Conservation (phyloP, 2,113 vertebrate species). For the Trogon melanurus region DNA sequence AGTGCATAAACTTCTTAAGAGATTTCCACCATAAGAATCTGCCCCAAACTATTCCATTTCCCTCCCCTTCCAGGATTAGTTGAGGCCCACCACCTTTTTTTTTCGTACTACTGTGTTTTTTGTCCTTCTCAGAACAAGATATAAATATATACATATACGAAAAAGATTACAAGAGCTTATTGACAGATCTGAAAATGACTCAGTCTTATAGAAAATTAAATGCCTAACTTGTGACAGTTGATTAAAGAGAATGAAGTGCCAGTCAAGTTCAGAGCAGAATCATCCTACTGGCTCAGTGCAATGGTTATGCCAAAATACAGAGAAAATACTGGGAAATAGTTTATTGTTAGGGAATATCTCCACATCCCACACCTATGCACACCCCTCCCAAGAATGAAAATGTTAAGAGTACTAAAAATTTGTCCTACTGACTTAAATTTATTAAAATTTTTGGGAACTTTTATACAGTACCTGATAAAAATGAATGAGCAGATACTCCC, state of each 20-base stretch:
- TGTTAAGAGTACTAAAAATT: not conserved
- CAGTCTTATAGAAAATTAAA: not conserved
- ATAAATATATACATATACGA: not conserved
- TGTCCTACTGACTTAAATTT: not conserved
- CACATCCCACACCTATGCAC: not conserved
- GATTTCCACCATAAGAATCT: not conserved
- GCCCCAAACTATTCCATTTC: not conserved
- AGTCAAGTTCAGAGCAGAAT: not conserved
- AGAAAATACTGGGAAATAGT: not conserved
- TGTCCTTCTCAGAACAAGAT: not conserved
- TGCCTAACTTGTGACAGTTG: not conserved
- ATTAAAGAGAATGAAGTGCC: not conserved
- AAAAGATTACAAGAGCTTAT: not conserved
- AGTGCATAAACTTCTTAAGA: not conserved
- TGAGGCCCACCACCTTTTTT: not conserved
- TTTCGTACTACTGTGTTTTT: not conserved
- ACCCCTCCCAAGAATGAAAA: not conserved
- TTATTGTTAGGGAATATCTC: not conserved
- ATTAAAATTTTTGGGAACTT: not conserved
- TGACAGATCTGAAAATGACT: not conserved
- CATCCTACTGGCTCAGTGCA: not conserved
- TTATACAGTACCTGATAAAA: not conserved
- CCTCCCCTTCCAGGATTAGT: not conserved
- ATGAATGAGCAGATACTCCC: not conserved
- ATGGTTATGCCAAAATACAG: not conserved